These are phyloP conservation scores for Onchidella celtica DNA, from an alignment of 2,888 invertebrate genomes.

Conservation along the genomic window DNA sequence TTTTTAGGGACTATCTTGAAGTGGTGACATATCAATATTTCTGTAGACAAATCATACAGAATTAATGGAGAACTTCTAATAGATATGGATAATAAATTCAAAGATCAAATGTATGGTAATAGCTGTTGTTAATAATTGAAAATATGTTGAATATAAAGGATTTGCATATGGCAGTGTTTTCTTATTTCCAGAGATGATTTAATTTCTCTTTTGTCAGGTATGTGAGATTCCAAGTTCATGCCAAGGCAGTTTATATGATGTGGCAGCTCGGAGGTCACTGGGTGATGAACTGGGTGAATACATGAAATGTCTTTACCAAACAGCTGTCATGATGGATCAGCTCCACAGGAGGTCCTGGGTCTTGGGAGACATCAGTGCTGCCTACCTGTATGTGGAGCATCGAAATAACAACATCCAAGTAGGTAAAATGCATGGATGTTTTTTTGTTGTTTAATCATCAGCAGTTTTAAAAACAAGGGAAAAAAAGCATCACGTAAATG, in stretches of 20 bases:
- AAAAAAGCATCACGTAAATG: no score
- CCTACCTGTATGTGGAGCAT: slow-evolving; percentile 12
- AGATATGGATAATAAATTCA: no score
- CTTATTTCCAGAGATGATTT: neutral
- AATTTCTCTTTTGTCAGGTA: slow-evolving; percentile 1
- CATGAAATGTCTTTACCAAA: slow-evolving; percentile 16
- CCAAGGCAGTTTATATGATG: neutral
- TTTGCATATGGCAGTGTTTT: neutral
- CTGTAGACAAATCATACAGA: no score
- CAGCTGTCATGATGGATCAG: neutral
- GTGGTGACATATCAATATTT: no score
- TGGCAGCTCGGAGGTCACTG: neutral
- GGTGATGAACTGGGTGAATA: slow-evolving; percentile 10
- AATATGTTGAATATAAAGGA: no score
- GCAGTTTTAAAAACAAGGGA: neutral
- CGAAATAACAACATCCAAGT: slow-evolving; percentile 5
- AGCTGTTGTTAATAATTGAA: no score
- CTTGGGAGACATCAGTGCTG: slow-evolving; percentile 24
- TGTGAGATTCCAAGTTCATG: neutral
- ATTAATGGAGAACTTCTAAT: no score
- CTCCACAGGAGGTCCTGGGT: slow-evolving; percentile 28
- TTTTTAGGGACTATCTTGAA: no score
- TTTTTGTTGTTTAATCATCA: neutral
- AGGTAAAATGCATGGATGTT: neutral
- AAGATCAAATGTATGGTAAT: no score